Percentiles rank a stretch among this genome's conserved stretches.
Evolutionary conservation across 2,113 vertebrate species (phyloP).

Genomic region (Ciconia maguari): DNA sequence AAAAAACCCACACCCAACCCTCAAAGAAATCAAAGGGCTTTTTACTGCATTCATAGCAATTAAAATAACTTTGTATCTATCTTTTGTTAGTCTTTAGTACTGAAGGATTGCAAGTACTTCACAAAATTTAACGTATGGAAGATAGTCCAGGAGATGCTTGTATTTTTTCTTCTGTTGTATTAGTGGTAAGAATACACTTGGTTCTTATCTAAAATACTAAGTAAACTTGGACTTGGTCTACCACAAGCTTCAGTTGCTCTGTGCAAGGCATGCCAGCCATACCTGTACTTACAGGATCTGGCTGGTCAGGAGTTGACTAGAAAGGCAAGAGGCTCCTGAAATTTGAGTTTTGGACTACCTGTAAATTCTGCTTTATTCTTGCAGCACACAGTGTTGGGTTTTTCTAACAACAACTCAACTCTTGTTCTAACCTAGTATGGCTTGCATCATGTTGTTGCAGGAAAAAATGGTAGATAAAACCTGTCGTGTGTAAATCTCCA

Average conservation of each 20-base stretch:
- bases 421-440: background rate
- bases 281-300: background rate
- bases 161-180: background rate
- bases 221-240: background rate
- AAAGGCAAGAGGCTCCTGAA: background rate
- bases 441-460: background rate
- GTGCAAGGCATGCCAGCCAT: background rate
- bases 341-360: background rate
- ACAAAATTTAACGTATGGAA: background rate
- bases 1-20: slow-evolving; percentile 29
- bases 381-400: background rate
- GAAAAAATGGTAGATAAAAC: background rate
- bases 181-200: background rate
- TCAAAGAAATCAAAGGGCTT: slow-evolving; percentile 71
- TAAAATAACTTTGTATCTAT: slow-evolving; percentile 42
- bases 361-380: background rate
- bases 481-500: background rate
- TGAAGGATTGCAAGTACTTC: background rate
- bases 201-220: background rate
- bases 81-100: slow-evolving; percentile 6
- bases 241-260: background rate
- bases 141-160: background rate
- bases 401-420: background rate
- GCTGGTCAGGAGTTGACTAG: background rate
- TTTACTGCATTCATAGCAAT: slow-evolving; percentile 37